Conservation (phyloP, 2,113 vertebrate species). For the Psilopogon haemacephalus region DNA sequence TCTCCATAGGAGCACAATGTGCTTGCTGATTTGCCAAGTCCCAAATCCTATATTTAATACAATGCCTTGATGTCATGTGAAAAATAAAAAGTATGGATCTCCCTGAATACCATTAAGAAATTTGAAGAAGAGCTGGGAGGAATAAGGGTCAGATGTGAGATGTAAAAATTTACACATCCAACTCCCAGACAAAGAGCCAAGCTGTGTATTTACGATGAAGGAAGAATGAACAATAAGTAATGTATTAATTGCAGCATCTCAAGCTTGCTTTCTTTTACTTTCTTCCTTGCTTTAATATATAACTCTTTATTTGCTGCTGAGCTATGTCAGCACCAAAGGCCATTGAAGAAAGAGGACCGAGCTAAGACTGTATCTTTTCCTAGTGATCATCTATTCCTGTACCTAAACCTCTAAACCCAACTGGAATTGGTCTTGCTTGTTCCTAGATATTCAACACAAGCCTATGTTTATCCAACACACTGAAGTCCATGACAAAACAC, state of each 20-base stretch:
- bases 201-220: background rate
- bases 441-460: background rate
- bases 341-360: background rate
- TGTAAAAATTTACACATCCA: background rate
- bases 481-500: background rate
- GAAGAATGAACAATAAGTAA: background rate
- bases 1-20: conserved; percentile 29
- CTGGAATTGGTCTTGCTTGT: background rate
- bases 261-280: background rate
- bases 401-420: background rate
- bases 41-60: conserved; percentile 49
- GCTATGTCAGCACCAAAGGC: background rate
- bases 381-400: background rate
- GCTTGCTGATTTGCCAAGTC: conserved; percentile 30
- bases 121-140: background rate
- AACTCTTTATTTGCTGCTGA: background rate
- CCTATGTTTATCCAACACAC: background rate
- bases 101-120: conserved; percentile 3
- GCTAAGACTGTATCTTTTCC: background rate
- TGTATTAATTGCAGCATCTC: background rate
- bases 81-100: conserved; percentile 24
- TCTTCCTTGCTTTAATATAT: background rate
- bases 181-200: background rate
- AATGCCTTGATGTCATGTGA: conserved; percentile 15
- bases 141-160: background rate